These are phyloP conservation scores for Apogon hyalosoma DNA, from an alignment of 2,797 vertebrate genomes.

Conservation along the genomic window DNA sequence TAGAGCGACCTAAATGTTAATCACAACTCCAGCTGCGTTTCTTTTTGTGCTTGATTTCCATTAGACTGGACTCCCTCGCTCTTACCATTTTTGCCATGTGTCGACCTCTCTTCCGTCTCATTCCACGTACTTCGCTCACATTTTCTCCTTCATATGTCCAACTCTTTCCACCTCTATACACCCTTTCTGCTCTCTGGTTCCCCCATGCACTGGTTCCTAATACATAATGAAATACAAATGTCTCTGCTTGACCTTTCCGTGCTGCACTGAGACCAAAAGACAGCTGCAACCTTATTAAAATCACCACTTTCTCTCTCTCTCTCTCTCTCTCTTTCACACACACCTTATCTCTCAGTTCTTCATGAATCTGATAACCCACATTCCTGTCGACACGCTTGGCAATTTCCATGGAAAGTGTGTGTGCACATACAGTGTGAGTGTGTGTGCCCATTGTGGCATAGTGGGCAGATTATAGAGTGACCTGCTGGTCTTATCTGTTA, in stretches of 20 bases:
- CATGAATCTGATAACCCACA: slow-evolving; percentile 66
- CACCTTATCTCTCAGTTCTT: slow-evolving; percentile 42
- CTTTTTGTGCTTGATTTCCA: slow-evolving; percentile 37
- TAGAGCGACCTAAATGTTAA: slow-evolving; percentile 30
- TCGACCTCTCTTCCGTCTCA: slow-evolving; percentile 15
- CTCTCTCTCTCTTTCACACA: not conserved
- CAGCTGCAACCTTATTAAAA: slow-evolving; percentile 66
- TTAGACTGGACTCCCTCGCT: slow-evolving; percentile 40
- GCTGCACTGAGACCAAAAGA: slow-evolving; percentile 51
- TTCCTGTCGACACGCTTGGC: slow-evolving; percentile 39
- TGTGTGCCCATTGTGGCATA: slow-evolving; percentile 33
- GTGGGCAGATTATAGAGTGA: slow-evolving; percentile 65
- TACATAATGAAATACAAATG: slow-evolving; percentile 71
- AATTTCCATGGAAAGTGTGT: slow-evolving; percentile 73
- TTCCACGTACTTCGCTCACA: slow-evolving; percentile 26
- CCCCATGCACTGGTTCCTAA: slow-evolving; percentile 21
- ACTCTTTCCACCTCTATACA: slow-evolving; percentile 28
- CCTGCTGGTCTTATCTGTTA: slow-evolving; percentile 50
- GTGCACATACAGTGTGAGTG: not conserved
- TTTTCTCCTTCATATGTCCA: slow-evolving; percentile 10
- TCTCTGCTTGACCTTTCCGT: slow-evolving; percentile 73
- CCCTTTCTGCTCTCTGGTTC: slow-evolving; percentile 29
- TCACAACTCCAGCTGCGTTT: slow-evolving; percentile 45
- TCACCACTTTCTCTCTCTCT: slow-evolving; percentile 29
- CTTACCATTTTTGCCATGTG: not conserved